These are phyloP conservation scores for Lerista edwardsae DNA, from an alignment of 2,797 vertebrate genomes.

Conservation along the genomic window DNA sequence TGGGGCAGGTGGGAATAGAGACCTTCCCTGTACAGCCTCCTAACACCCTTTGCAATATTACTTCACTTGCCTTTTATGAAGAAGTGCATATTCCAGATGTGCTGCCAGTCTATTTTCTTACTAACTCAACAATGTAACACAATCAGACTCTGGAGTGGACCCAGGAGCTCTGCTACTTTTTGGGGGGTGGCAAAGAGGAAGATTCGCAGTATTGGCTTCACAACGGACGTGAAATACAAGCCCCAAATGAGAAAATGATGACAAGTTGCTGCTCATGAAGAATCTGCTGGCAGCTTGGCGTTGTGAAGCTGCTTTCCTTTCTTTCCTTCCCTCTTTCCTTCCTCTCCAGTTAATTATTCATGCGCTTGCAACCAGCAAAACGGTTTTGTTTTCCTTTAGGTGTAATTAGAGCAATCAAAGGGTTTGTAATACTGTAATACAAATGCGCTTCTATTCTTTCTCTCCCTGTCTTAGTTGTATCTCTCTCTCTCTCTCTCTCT, in stretches of 20 bases:
- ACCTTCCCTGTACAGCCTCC: neutral
- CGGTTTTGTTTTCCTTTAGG: constrained; percentile 76
- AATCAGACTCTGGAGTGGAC: neutral
- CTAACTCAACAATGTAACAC: neutral
- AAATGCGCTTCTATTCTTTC: constrained; percentile 57
- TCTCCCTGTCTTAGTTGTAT: neutral
- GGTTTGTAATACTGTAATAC: constrained; percentile 70
- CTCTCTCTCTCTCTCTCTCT: constrained; percentile 17
- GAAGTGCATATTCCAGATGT: neutral
- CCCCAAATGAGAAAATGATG: constrained; percentile 44
- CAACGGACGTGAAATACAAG: constrained; percentile 36
- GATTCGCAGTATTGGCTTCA: constrained; percentile 32
- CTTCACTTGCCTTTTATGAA: neutral
- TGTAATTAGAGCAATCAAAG: constrained; percentile 80
- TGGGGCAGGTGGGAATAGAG: neutral
- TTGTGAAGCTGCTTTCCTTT: constrained; percentile 35
- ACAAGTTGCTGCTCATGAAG: constrained; percentile 35
- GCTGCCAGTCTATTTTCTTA: neutral
- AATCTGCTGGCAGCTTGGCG: constrained; percentile 34
- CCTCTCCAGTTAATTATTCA: constrained; percentile 79
- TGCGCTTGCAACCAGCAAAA: constrained; percentile 62
- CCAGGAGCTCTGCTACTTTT: neutral
- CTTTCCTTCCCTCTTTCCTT: constrained; percentile 65
- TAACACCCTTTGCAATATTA: neutral
- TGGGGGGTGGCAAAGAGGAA: neutral